phyloP scores from a whole-genome alignment of 2,888 invertebrate species.

The Rhaphigaster nebulosa region DNA sequence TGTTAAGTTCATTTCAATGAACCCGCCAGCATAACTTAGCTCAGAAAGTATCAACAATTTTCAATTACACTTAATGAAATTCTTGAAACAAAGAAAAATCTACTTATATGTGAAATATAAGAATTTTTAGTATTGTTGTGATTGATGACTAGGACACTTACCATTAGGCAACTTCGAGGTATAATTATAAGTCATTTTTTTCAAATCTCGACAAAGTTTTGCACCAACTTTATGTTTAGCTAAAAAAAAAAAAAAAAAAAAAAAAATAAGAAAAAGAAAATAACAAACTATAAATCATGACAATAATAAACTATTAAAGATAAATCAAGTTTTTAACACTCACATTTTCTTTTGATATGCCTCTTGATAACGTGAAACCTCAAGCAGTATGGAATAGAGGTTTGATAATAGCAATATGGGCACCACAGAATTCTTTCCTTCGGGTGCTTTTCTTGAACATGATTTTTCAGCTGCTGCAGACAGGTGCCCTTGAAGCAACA shows the following conservation, averaged over 20 bases:
- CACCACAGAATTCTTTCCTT: conserved; percentile 9
- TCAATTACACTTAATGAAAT: background rate
- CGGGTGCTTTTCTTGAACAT: background rate
- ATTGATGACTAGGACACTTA: background rate
- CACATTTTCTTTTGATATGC: conserved; percentile 32
- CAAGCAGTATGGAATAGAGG: background rate
- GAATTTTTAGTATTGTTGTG: background rate
- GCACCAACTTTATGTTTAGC: background rate
- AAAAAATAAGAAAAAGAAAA: background rate
- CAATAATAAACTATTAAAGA: background rate
- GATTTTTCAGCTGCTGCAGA: background rate
- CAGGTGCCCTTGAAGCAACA: background rate
- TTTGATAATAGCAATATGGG: conserved; percentile 27
- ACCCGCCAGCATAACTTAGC: background rate
- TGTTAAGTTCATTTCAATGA: background rate
- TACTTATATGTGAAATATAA: background rate
- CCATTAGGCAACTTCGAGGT: background rate
- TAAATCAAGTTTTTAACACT: background rate
- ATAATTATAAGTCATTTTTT: conserved; percentile 28
- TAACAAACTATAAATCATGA: background rate
- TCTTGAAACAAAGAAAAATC: background rate
- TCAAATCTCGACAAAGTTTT: conserved; percentile 12
- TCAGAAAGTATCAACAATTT: no score
- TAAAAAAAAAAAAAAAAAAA: background rate
- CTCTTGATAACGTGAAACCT: background rate